Percentiles rank a stretch among this genome's conserved stretches.
These are phyloP conservation scores for Hypomecis atomaria DNA, from an alignment of 2,888 invertebrate species.

Conservation along the genomic window DNA sequence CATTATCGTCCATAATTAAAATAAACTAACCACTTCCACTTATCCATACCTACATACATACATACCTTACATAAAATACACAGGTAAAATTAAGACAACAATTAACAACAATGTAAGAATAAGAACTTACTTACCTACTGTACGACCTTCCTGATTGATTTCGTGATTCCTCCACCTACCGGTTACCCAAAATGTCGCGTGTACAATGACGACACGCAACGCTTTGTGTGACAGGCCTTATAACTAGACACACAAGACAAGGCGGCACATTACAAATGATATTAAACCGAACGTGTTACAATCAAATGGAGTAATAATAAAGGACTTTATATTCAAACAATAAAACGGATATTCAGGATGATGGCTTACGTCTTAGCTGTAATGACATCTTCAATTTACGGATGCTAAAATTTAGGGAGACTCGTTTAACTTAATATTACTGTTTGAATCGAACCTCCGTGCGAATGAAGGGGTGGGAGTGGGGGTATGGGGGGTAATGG, in stretches of 20 bases:
- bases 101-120: too few species aligned
- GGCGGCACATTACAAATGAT: slow-evolving; percentile 15
- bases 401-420: slow-evolving; percentile 71
- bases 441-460: slow-evolving; percentile 37
- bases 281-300: slow-evolving; percentile 61
- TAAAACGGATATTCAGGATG: slow-evolving; percentile 76
- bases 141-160: too few species aligned
- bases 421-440: slow-evolving; percentile 68
- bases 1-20: too few species aligned
- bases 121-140: too few species aligned
- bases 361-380: slow-evolving; percentile 71
- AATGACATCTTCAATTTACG: slow-evolving; percentile 74
- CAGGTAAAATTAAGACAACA: too few species aligned
- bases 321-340: slow-evolving; percentile 77
- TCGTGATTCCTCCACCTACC: too few species aligned
- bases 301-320: slow-evolving; percentile 72
- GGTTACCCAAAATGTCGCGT: too few species aligned
- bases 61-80: too few species aligned
- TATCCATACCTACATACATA: too few species aligned
- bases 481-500: background rate
- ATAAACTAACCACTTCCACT: too few species aligned
- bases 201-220: background rate
- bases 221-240: background rate
- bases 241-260: background rate
- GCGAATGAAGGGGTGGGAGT: slow-evolving; percentile 27